Base-by-base conservation (phyloP, 2,113 vertebrate genomes). In the Vimba vimba region DNA sequence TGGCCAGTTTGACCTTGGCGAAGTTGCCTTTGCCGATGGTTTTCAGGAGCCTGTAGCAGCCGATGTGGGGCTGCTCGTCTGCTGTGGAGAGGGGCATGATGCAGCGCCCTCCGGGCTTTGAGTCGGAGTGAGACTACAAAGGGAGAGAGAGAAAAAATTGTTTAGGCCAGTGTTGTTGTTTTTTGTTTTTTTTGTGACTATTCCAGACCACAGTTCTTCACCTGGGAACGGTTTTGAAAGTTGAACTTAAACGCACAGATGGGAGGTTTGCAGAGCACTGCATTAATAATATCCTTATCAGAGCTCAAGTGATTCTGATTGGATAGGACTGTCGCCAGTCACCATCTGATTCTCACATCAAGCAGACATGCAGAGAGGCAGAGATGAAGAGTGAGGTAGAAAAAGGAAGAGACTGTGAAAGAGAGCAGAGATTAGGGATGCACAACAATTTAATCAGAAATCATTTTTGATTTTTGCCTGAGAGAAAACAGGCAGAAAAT, bases 11-110 rank as follows among this genome's bases (percentile, higher is more conserved):
- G 91, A 97, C 96, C 90, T 97, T 97, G 50, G 90, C 90, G 33
- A 97, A 97, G 93, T 97, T 97, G 36, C 96, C 96, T 89, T 97
- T 97, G 91, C 96, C 96, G 21, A 97, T 96, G 59, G 96, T 97
- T 91, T 96, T 96, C 69, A 97, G 93, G 66, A 97, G 94, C 6
- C 96, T 74, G 82, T 91, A 91, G 80, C 88, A 88, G 39, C 90
- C 90, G 59, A 91, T 80, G 87, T 96, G 96, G 2, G 95, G 96
- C 91, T 96, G 95, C 75, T 96, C 96, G 6, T 96, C 96, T 6
- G 94, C 90, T 30, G 95, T 92, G 21, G 95, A 91, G 86, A 94
- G 95, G 45, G 94, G 93, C 96, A 97, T 96, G 92, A 91, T 96
- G 92, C 94, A 88, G 86, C 96, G 96, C 78, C 94, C 91, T 59